Evolutionary conservation across 1,140 invertebrate species (phyloP), one percentile per base, ranked within the genome.

Genomic region (Teleopsis dalmanni): DNA sequence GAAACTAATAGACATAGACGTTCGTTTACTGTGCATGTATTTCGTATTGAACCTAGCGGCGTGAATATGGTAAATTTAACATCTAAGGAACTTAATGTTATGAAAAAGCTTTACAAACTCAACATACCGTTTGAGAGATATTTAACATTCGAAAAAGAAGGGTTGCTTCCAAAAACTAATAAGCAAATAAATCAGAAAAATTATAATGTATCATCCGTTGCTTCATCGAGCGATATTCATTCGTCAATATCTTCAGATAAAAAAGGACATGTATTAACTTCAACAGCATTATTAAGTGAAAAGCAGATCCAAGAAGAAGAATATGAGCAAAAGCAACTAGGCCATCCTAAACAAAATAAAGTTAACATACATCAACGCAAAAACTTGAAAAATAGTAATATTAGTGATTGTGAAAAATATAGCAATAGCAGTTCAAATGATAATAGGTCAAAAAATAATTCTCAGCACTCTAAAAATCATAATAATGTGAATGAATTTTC

Each of bases 21-120:
- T 48, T 60, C 59, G 9, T 75, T 81, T n/a, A 73, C 59, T 1
- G 76, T 83, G 72, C 69, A 66, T 52, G 74, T 83, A n/a, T 58
- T 74, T 14, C 72, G 76, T 44, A 72, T 74, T 8, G 56, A 75
- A 21, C 57, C 65, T 2, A 70, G 74, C 43, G 68, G 71, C n/a
- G 59, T 70, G 0, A 54, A 76, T 23, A 53, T 59, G 71, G 82
- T 64, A 13, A 66, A 60, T 47, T 40, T 60, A 1, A 51, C 62
- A 40, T 52, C 62, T 59, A 63, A 57, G 55, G 62, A 68, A 22
- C 31, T 67, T 0, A 60, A 71, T 52, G 59, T 72, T 0, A 69
- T 68, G 61, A 66, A 60, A 33, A 70, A 60, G 18, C 53, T 70
- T 1, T 68, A 65, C 44, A 68, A 68, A 19, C 45, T 70, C 8